Percentiles rank a stretch among this genome's conserved stretches.
These are phyloP conservation scores for Montipora foliosa DNA, from an alignment of 64 coral and sea anemone species.

Conservation along the genomic window DNA sequence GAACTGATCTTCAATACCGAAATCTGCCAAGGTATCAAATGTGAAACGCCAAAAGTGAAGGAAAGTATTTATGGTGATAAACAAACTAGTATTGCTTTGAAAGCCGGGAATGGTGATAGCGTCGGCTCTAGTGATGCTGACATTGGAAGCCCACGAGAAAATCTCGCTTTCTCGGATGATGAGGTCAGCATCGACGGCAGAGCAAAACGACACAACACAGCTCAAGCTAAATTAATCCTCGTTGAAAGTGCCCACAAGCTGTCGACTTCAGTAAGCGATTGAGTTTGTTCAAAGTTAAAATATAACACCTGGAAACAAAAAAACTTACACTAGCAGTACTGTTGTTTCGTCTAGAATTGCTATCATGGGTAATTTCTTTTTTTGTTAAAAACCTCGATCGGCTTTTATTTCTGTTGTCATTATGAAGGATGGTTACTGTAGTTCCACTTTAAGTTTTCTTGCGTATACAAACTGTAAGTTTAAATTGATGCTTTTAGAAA, in stretches of 20 bases:
- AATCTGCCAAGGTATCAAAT: neutral
- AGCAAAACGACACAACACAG: neutral
- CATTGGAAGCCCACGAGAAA: slow-evolving; percentile 7
- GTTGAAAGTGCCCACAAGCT: neutral
- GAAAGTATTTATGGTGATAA: neutral
- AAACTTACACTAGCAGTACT: too few relatives aligned
- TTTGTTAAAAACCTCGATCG: too few relatives aligned
- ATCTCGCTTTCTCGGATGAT: slow-evolving; percentile 22
- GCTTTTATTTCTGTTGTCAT: too few relatives aligned
- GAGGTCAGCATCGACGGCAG: neutral
- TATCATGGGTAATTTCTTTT: too few relatives aligned
- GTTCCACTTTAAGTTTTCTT: too few relatives aligned
- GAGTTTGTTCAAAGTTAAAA: neutral
- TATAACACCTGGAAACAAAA: too few relatives aligned
- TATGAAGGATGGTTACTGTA: too few relatives aligned
- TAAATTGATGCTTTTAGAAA: too few relatives aligned
- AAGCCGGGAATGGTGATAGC: neutral
- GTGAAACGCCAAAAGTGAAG: neutral
- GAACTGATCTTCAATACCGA: slow-evolving; percentile 2
- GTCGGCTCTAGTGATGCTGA: neutral
- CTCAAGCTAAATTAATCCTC: slow-evolving; percentile 9
- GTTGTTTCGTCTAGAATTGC: too few relatives aligned
- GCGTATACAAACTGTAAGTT: too few relatives aligned
- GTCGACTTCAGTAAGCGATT: neutral
- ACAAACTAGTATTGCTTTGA: neutral